Evolutionary conservation across 2,888 invertebrate species (phyloP).

Genomic region (Chorisops tibialis): DNA sequence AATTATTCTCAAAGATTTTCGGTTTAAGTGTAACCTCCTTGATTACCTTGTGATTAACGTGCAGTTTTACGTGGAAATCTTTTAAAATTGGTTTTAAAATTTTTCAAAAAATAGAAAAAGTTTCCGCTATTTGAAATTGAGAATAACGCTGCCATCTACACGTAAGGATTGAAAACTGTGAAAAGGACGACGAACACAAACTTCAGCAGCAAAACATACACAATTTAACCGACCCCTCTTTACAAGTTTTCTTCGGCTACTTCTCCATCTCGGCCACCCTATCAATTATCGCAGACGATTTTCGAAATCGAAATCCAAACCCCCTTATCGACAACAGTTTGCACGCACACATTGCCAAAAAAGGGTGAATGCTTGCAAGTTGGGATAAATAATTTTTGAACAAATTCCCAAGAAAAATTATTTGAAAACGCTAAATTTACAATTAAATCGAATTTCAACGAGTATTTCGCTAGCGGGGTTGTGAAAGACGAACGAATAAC

Average conservation of each 20-base stretch:
- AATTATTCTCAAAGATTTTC: too few species aligned
- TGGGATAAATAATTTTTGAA: slow-evolving; percentile 9
- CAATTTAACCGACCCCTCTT: background rate
- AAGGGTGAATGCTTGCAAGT: slow-evolving; percentile 23
- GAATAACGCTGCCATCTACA: slow-evolving; percentile 14
- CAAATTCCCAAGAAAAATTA: slow-evolving; percentile 6
- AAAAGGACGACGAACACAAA: too few species aligned
- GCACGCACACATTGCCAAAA: slow-evolving; percentile 11
- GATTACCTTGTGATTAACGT: too few species aligned
- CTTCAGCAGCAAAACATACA: background rate
- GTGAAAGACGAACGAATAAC: too few species aligned
- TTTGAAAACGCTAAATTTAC: background rate
- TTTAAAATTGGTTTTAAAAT: too few species aligned
- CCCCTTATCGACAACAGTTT: slow-evolving; percentile 2
- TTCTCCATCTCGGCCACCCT: slow-evolving; percentile 1
- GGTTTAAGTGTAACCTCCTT: too few species aligned
- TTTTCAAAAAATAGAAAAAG: too few species aligned
- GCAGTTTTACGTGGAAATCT: too few species aligned
- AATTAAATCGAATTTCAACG: too few species aligned
- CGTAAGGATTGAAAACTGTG: slow-evolving; percentile 3
- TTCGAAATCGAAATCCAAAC: slow-evolving; percentile 18
- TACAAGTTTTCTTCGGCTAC: background rate
- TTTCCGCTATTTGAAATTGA: too few species aligned
- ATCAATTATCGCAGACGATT: background rate
- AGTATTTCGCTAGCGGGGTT: too few species aligned